These are phyloP conservation scores for Megalonaias nervosa DNA, from an alignment of 1,140 invertebrate species.

Conservation along the genomic window DNA sequence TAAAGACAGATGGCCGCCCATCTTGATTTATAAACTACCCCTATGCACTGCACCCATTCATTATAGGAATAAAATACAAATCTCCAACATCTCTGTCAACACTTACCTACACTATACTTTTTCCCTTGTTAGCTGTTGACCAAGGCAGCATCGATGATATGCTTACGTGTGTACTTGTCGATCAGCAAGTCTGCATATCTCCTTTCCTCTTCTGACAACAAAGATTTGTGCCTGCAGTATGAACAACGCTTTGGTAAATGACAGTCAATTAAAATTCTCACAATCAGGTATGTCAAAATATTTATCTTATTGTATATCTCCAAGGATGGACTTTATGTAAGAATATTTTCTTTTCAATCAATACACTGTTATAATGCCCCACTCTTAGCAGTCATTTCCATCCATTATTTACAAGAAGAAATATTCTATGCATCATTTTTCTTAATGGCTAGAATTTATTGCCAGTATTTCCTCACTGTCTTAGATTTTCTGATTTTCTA, in stretches of 20 bases:
- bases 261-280: slow-evolving; percentile 8
- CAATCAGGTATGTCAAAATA: neutral
- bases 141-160: slow-evolving; percentile 32
- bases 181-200: slow-evolving; percentile 61
- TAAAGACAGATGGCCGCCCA: too few species aligned
- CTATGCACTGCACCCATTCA: too few species aligned
- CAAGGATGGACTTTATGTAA: neutral
- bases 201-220: slow-evolving; percentile 53
- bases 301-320: neutral
- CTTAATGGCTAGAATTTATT: too few species aligned
- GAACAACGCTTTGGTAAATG: slow-evolving; percentile 11
- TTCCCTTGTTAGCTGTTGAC: slow-evolving; percentile 20
- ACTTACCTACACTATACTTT: too few species aligned
- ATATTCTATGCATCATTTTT: too few species aligned
- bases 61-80: too few species aligned
- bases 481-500: too few species aligned
- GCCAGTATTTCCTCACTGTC: too few species aligned
- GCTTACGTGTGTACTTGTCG: slow-evolving; percentile 60
- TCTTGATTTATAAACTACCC: too few species aligned
- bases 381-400: too few species aligned
- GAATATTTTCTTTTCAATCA: neutral
- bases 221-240: slow-evolving; percentile 26
- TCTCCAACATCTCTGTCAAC: too few species aligned
- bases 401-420: too few species aligned
- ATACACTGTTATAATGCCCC: neutral